Conservation (phyloP, 1,140 invertebrate genomes). For the Brachionus asplanchnoidis region DNA sequence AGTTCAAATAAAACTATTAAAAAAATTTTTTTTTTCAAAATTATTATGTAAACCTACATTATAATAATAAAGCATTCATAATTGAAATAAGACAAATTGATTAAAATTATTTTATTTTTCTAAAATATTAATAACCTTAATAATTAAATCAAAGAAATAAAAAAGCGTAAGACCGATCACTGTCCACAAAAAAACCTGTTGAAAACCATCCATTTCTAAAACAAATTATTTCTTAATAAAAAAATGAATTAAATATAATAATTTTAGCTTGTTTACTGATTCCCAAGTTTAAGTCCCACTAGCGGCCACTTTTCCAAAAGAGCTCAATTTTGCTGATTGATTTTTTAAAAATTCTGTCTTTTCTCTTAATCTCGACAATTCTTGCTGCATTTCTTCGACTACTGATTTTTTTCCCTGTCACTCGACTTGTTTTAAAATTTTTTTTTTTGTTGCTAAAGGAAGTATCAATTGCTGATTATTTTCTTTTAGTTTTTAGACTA, state of each 20-base stretch:
- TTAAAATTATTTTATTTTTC: neutral
- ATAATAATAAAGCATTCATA: neutral
- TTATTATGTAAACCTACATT: neutral
- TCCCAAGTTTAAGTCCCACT: neutral
- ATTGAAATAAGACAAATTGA: neutral
- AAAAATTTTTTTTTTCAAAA: neutral
- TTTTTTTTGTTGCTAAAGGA: neutral
- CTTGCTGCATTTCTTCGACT: neutral
- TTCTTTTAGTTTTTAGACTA: neutral
- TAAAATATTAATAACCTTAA: neutral
- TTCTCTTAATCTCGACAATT: neutral
- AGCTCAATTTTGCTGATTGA: neutral
- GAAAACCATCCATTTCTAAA: neutral
- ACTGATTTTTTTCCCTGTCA: neutral
- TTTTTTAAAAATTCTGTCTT: neutral
- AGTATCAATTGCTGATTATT: neutral
- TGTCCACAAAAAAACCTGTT: neutral
- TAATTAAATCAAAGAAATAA: neutral
- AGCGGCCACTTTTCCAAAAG: neutral
- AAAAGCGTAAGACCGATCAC: neutral
- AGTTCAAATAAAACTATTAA: neutral
- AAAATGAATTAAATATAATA: neutral
- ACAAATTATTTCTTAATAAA: neutral
- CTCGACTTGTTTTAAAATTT: neutral
- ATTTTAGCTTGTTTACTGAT: neutral